Percentiles rank a stretch among this genome's conserved stretches.
These are phyloP conservation scores for Callospermophilus lateralis DNA, from an alignment of 2,113 vertebrate species.

Conservation along the genomic window DNA sequence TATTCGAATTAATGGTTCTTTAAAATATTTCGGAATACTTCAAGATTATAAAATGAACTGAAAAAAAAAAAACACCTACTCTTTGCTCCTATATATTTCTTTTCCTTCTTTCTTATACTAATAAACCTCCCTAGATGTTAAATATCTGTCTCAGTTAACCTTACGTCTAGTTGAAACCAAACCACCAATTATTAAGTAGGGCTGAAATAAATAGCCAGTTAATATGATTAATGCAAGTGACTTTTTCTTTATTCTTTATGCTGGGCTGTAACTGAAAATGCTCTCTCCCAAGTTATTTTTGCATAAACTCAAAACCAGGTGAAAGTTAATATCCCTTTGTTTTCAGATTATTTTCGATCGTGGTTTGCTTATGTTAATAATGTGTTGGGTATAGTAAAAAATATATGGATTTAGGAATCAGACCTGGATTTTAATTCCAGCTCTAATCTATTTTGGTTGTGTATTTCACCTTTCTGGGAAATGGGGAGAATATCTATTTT, in stretches of 20 bases:
- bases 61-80: neutral
- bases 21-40: constrained; percentile 55
- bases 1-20: constrained; percentile 45
- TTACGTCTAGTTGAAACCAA: constrained; percentile 1
- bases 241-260: neutral
- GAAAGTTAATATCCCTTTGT: neutral
- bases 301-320: neutral
- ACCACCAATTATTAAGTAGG: neutral
- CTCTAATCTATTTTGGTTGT: neutral
- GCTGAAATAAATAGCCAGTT: neutral
- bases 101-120: constrained; percentile 30
- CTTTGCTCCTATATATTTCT: neutral
- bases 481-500: neutral
- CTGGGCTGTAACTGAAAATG: neutral
- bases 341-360: neutral
- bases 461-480: neutral
- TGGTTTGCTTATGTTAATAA: neutral
- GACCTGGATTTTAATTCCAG: neutral
- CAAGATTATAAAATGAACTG: constrained; percentile 36
- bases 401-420: neutral
- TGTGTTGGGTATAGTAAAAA: neutral
- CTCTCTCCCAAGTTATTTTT: neutral
- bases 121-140: neutral
- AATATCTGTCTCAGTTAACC: neutral
- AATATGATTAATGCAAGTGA: neutral